Evolutionary conservation across 2,113 vertebrate species (phyloP).

Genomic region (Nibea coibor): DNA sequence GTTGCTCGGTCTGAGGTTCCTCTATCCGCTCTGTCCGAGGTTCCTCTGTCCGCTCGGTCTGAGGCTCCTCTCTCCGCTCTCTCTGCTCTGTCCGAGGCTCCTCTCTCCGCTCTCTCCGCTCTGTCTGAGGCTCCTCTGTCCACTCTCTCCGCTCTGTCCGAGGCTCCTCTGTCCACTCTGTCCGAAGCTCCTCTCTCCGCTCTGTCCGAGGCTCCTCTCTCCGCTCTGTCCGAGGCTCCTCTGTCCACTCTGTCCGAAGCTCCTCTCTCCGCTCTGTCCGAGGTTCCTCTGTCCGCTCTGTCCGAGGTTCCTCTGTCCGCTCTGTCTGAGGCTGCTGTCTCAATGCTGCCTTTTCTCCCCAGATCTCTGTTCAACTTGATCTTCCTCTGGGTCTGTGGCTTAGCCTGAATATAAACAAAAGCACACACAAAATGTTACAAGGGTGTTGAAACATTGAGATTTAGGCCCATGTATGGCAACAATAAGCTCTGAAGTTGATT

Average conservation of each 20-base stretch:
- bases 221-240: too few species aligned
- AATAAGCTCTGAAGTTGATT: neutral
- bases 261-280: conserved; percentile 41
- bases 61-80: neutral
- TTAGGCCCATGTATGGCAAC: neutral
- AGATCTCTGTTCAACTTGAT: conserved; percentile 79
- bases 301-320: conserved; percentile 39
- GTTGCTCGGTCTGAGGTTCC: neutral
- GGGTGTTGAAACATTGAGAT: neutral
- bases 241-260: conserved; percentile 48
- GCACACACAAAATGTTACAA: neutral
- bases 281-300: conserved; percentile 56
- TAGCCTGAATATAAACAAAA: conserved; percentile 53
- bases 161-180: conserved; percentile 13
- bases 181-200: conserved; percentile 23
- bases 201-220: conserved; percentile 8
- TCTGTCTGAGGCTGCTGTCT: conserved; percentile 37
- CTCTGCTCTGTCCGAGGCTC: conserved; percentile 11
- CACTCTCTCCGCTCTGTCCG: conserved; percentile 43
- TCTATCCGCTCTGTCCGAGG: conserved; percentile 41
- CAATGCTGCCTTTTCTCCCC: conserved; percentile 70
- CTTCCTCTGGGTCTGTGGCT: conserved; percentile 69
- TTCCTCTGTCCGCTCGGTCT: conserved; percentile 4
- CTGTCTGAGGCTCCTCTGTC: conserved; percentile 43
- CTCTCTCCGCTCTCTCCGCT: too few species aligned